phyloP scores from a whole-genome alignment of 2,797 vertebrate genomes.

The Coracias cyanogaster region DNA sequence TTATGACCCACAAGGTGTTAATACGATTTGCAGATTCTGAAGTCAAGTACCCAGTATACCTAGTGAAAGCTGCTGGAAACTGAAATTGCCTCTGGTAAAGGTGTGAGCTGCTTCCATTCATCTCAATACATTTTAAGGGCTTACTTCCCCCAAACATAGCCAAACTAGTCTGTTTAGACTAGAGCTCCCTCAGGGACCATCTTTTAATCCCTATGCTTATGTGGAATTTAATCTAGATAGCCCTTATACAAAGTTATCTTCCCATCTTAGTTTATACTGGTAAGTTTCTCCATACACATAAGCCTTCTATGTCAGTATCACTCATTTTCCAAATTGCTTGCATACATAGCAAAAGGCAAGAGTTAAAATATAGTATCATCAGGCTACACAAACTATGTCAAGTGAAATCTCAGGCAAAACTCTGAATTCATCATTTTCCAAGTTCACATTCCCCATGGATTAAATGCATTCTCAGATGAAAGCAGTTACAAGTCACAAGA shows the following conservation, averaged over 20 bases:
- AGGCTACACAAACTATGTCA: not conserved
- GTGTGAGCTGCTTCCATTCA: not conserved
- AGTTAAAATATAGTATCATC: not conserved
- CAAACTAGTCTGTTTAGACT: not conserved
- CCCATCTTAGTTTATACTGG: not conserved
- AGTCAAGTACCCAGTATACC: not conserved
- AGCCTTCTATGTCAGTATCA: not conserved
- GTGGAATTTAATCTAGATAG: not conserved
- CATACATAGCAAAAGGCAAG: not conserved
- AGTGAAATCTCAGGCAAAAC: not conserved
- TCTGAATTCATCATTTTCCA: not conserved
- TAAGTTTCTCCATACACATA: not conserved
- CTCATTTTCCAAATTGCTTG: not conserved
- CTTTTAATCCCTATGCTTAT: not conserved
- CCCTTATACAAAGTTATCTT: not conserved
- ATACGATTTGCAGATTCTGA: not conserved
- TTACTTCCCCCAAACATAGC: not conserved
- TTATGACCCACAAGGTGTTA: not conserved
- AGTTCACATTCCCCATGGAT: not conserved
- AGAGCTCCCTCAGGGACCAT: not conserved
- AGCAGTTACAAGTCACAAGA: constrained; percentile 30
- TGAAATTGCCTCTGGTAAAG: constrained; percentile 1
- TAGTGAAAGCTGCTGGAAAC: not conserved
- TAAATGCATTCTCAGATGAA: constrained; percentile 38
- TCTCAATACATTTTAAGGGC: not conserved